Evolutionary conservation across 2,888 invertebrate species (phyloP), one percentile per base, ranked within the genome.

Genomic region (Leptopilina drosophilae): DNA sequence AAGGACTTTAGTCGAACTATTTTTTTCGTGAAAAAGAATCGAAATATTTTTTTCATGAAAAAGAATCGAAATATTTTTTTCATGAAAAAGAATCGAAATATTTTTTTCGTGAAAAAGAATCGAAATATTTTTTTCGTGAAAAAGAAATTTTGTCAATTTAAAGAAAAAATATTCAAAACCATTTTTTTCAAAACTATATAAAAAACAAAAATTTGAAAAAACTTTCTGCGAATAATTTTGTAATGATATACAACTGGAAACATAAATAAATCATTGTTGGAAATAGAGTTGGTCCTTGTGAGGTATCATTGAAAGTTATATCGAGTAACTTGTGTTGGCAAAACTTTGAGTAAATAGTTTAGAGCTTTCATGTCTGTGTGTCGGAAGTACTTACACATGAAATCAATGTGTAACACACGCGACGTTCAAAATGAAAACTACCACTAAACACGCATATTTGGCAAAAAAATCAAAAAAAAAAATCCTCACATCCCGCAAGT

Each of bases 261-360:
- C 9, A 4, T 67, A 9, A 67, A 4, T 67, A 9, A 67, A 67
- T 67, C 20, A 75, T 33, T 78, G 77, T 77, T 20, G 64, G 78
- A 82, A 84, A 85, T 83, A 79, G 79, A 85, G 82, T 83, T 81
- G 14, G n/a, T 62, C 9, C 40, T 15, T 20, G 3, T 59, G 33
- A 81, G 81, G 82, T 82, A 80, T 77, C 80, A 80, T 77, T 80
- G 82, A 80, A 83, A 84, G 81, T 81, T 82, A 83, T 83, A 85
- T 85, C 83, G 80, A 67, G 75, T 80, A 83, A 84, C 84, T 83
- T 85, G 82, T 82, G 80, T 84, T 77, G 82, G 83, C 82, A 84
- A 85, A 49, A 85, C 81, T 85, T 85, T 82, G 82, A 62, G 62
- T 64, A 76, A 76, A 76, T 76, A 64, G n/a, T 76, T 76, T 76